Conservation (phyloP, 2,888 invertebrate genomes). For the Ophion costatus region DNA sequence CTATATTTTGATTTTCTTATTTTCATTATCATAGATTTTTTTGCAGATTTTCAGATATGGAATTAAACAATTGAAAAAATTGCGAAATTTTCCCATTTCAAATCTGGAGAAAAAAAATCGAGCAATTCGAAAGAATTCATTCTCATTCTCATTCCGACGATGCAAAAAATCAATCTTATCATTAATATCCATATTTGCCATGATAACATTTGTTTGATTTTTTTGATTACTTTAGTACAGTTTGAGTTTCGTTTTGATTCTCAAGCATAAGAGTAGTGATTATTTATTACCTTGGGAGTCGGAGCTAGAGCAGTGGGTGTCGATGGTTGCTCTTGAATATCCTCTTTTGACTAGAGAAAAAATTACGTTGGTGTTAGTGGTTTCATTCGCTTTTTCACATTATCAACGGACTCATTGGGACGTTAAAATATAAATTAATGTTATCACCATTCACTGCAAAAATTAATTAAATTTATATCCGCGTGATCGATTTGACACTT, state of each 20-base stretch:
- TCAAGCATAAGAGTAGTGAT: conserved; percentile 25
- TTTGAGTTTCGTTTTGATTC: background rate
- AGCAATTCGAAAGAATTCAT: background rate
- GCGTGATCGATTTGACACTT: background rate
- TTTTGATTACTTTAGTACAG: background rate
- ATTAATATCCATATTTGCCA: background rate
- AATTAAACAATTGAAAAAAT: background rate
- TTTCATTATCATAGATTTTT: too few species aligned
- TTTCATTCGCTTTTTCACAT: background rate
- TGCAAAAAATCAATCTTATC: too few species aligned
- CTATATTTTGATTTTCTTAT: too few species aligned
- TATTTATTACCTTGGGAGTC: conserved; percentile 77
- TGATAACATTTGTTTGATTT: background rate
- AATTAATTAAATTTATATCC: background rate
- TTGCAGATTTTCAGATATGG: too few species aligned
- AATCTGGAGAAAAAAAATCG: background rate
- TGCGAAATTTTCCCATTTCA: background rate
- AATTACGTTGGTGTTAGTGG: conserved; percentile 45
- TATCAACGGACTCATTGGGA: background rate
- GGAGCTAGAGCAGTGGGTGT: conserved; percentile 78
- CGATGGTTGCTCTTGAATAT: conserved; percentile 77
- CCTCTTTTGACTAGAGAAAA: conserved; percentile 75
- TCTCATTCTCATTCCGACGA: background rate
- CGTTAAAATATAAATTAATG: background rate
- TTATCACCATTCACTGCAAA: background rate